Percentiles rank a stretch among this genome's conserved stretches.
Evolutionary conservation across 2,888 invertebrate genomes (phyloP).

Genomic region (Diabrotica balteata): DNA sequence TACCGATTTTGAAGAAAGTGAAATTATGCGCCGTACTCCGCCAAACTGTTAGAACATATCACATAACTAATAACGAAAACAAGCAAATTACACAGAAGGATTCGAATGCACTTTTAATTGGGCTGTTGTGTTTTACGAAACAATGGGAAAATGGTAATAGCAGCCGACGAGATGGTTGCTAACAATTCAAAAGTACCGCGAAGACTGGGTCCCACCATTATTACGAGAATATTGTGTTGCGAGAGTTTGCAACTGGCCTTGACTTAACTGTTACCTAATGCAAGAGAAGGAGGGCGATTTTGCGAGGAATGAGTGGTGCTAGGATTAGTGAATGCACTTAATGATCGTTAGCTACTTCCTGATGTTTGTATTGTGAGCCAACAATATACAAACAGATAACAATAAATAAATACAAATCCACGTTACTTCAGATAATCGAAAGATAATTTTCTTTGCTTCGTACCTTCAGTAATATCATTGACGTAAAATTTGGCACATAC

Average conservation of each 20-base stretch:
- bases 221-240: conserved; percentile 7
- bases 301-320: background rate
- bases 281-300: conserved; percentile 18
- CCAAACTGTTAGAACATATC: conserved; percentile 4
- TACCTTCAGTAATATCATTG: too few relatives aligned
- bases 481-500: too few relatives aligned
- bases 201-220: conserved; percentile 9
- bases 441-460: too few relatives aligned
- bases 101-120: too few relatives aligned
- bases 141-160: too few relatives aligned
- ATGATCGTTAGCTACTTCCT: background rate
- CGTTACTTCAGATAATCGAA: too few relatives aligned
- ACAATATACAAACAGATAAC: too few relatives aligned
- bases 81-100: background rate
- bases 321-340: background rate
- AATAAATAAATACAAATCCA: too few relatives aligned
- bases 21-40: background rate
- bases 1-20: conserved; percentile 9
- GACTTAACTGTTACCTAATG: conserved; percentile 19
- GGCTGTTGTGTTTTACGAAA: too few relatives aligned
- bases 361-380: background rate
- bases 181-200: conserved; percentile 16
- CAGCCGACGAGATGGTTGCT: too few relatives aligned
- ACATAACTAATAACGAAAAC: conserved; percentile 1
- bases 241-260: conserved; percentile 18